phyloP scores from a whole-genome alignment of 2,888 invertebrate species.

The Petrophora chlorosata region DNA sequence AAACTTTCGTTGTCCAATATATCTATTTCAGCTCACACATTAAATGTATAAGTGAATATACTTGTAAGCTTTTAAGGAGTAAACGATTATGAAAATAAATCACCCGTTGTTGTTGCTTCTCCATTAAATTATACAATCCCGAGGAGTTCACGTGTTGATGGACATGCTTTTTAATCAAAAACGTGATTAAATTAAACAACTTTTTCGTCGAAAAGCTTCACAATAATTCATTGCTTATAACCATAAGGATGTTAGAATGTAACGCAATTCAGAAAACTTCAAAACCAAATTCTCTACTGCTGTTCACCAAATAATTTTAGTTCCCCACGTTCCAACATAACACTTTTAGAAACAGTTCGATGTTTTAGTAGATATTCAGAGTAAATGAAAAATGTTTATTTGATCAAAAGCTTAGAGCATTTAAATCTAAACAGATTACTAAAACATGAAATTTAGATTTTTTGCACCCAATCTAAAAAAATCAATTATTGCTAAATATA shows the following conservation, averaged over 20 bases:
- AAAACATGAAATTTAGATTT: too few species aligned
- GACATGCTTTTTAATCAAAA: slow-evolving; percentile 15
- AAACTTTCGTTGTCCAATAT: neutral
- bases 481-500: too few species aligned
- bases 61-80: slow-evolving; percentile 3
- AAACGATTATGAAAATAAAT: slow-evolving; percentile 16
- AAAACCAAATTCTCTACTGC: too few species aligned
- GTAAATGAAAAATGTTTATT: too few species aligned
- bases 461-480: too few species aligned
- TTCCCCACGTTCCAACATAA: too few species aligned
- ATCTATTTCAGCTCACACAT: slow-evolving; percentile 1
- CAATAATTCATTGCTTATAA: neutral
- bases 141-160: slow-evolving; percentile 10
- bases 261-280: too few species aligned
- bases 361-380: too few species aligned
- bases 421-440: too few species aligned
- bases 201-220: slow-evolving; percentile 8
- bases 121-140: slow-evolving; percentile 12
- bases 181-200: slow-evolving; percentile 12
- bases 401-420: too few species aligned
- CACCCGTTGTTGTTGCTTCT: slow-evolving; percentile 12
- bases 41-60: slow-evolving; percentile 12
- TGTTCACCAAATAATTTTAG: too few species aligned
- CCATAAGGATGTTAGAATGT: neutral
- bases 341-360: too few species aligned